Evolutionary conservation across 2,888 invertebrate genomes (phyloP).

Genomic region (Drosophila nr. fundita): DNA sequence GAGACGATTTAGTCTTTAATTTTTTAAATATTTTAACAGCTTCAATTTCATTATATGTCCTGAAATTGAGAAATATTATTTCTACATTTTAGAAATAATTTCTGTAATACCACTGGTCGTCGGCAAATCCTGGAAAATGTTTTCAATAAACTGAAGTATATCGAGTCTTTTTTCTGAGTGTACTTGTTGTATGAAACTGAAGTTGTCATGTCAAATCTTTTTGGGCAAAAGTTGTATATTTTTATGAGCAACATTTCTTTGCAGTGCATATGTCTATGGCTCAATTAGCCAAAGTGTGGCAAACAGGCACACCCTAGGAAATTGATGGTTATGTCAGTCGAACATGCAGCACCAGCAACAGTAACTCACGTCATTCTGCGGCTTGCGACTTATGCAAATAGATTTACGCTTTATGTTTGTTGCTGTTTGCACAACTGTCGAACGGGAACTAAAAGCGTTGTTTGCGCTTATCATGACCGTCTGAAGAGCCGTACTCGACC

Average conservation of each 20-base stretch:
- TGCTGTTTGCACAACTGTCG: constrained; percentile 52
- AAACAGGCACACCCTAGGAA: constrained; percentile 56
- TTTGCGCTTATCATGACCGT: constrained; percentile 44
- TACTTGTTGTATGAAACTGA: background rate
- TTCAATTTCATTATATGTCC: background rate
- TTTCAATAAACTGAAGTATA: background rate
- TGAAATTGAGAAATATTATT: accelerated
- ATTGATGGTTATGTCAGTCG: constrained; percentile 64
- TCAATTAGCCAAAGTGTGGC: constrained; percentile 69
- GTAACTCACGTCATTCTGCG: constrained; percentile 52
- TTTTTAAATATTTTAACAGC: background rate
- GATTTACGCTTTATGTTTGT: constrained; percentile 46
- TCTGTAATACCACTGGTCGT: background rate
- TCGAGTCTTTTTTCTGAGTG: background rate
- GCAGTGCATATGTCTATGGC: constrained; percentile 32
- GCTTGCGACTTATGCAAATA: constrained; percentile 62
- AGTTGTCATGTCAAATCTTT: background rate
- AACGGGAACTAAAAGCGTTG: constrained; percentile 11
- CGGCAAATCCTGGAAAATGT: accelerated
- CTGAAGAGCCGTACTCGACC: constrained; percentile 50
- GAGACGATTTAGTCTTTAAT: background rate
- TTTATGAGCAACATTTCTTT: background rate
- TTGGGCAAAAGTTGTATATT: background rate
- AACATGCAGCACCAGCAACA: constrained; percentile 57
- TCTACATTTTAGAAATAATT: background rate